A percentile compares a stretch with the other conserved stretches of the same genome.
Conservation (phyloP, 2,797 vertebrate species). For the Pseudochromis fuscus region DNA sequence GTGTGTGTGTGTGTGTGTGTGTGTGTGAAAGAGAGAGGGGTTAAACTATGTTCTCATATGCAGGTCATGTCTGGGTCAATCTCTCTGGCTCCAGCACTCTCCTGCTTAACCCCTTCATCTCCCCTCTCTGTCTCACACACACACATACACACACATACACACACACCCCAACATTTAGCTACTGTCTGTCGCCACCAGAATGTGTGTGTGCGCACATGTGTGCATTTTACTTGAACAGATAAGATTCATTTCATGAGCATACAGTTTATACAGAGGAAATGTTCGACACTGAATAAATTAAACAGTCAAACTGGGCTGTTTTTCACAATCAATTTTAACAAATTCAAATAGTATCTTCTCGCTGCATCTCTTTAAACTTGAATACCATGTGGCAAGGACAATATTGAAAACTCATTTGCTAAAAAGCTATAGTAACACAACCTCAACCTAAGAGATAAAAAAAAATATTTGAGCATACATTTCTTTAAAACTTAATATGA, state of each 20-base stretch:
- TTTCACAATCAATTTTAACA: too few species aligned
- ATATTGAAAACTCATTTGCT: background rate
- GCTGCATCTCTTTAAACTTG: too few species aligned
- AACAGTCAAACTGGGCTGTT: too few species aligned
- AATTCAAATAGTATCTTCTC: too few species aligned
- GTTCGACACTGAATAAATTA: too few species aligned
- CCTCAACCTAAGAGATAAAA: background rate
- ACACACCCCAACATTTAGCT: conserved; percentile 22
- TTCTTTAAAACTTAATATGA: too few species aligned
- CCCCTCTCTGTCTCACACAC: conserved; percentile 23
- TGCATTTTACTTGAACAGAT: background rate
- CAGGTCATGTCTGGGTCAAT: conserved; percentile 85
- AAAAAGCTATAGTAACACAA: background rate
- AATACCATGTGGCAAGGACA: too few species aligned
- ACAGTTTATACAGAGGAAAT: background rate
- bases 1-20: conserved; percentile 46
- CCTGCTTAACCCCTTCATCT: conserved; percentile 77
- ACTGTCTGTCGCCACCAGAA: conserved; percentile 41
- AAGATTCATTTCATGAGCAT: background rate
- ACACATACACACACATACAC: conserved; percentile 24
- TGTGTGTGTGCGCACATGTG: background rate
- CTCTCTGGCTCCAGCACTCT: conserved; percentile 79
- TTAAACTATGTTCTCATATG: conserved; percentile 72
- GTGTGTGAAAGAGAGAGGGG: conserved; percentile 36
- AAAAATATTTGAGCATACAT: too few species aligned